Percentiles rank a stretch among this genome's conserved stretches.
Evolutionary conservation across 2,797 vertebrate genomes (phyloP).

Genomic region (Carcharodon carcharias): DNA sequence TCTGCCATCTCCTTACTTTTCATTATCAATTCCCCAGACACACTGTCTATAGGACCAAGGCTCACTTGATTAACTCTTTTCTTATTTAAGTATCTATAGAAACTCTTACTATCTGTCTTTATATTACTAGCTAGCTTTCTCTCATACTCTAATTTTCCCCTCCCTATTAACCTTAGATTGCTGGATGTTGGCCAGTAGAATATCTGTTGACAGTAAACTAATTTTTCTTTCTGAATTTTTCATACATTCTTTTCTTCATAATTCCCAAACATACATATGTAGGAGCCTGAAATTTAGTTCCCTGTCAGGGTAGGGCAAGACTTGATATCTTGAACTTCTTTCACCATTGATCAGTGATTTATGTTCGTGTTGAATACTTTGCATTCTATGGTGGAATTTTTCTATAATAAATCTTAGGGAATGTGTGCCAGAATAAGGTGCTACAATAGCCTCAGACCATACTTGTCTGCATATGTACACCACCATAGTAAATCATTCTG

Average conservation of each 20-base stretch:
- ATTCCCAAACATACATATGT: background rate
- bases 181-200: background rate
- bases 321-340: background rate
- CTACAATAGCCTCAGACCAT: background rate
- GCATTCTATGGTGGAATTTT: background rate
- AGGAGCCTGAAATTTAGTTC: background rate
- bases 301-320: background rate
- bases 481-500: background rate
- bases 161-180: background rate
- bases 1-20: too few relatives aligned
- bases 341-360: background rate
- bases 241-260: background rate
- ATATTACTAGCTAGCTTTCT: too few relatives aligned
- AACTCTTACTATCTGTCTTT: too few relatives aligned
- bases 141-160: too few relatives aligned
- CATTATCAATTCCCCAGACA: too few relatives aligned
- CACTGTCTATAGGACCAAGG: too few relatives aligned
- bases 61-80: too few relatives aligned
- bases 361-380: background rate
- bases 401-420: background rate
- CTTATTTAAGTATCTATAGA: too few relatives aligned
- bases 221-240: background rate
- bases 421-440: background rate
- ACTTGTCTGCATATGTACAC: background rate
- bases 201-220: background rate